A percentile compares a stretch with the other conserved stretches of the same genome.
Conservation (phyloP, 2,888 invertebrate species). For the Torymus tubicola region DNA sequence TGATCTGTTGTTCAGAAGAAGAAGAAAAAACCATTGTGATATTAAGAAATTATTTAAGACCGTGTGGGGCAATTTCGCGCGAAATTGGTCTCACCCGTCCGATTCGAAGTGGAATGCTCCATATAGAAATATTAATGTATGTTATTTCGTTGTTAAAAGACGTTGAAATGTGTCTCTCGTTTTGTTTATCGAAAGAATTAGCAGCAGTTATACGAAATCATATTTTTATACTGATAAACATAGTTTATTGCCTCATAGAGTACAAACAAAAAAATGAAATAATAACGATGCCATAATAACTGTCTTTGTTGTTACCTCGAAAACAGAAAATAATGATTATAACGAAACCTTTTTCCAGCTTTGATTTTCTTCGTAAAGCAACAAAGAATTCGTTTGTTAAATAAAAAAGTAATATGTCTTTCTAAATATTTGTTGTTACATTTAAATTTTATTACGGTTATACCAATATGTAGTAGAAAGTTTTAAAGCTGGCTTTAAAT, state of each 20-base stretch:
- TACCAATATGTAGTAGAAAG: too few species aligned
- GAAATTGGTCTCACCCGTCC: too few species aligned
- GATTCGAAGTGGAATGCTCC: neutral
- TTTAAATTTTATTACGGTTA: too few species aligned
- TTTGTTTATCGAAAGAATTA: too few species aligned
- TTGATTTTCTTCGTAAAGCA: too few species aligned
- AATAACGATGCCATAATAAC: neutral
- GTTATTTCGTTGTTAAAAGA: slow-evolving; percentile 8
- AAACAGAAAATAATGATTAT: neutral
- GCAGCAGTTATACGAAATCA: neutral
- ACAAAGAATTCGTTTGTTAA: too few species aligned
- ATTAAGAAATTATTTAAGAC: neutral
- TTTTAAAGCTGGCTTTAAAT: too few species aligned
- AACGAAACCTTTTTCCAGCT: too few species aligned
- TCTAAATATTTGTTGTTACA: too few species aligned
- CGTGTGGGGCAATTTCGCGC: too few species aligned
- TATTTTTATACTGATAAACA: slow-evolving; percentile 12
- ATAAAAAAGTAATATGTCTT: too few species aligned
- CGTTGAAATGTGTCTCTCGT: neutral
- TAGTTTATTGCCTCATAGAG: slow-evolving; percentile 2
- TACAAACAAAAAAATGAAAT: neutral
- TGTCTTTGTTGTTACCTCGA: neutral
- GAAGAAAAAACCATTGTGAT: slow-evolving; percentile 15
- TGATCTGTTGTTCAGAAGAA: neutral
- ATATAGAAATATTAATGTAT: neutral